phyloP scores from a whole-genome alignment of 2,797 vertebrate genomes.

The Poecilia velifera region DNA sequence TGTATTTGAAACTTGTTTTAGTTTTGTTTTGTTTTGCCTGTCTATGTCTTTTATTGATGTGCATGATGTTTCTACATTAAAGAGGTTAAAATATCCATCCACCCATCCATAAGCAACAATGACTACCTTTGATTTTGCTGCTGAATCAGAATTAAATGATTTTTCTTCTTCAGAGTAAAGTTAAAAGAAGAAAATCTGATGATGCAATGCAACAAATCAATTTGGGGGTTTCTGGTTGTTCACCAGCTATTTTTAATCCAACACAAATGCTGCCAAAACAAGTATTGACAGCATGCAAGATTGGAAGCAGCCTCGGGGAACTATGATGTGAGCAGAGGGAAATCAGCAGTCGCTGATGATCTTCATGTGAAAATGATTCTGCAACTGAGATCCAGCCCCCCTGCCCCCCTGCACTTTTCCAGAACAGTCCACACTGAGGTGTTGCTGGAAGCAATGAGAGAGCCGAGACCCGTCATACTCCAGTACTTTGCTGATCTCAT shows the following conservation, averaged over 20 bases:
- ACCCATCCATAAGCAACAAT: not conserved
- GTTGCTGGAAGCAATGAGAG: conserved; percentile 12
- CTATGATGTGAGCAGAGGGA: conserved; percentile 26
- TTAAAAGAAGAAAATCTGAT: not conserved
- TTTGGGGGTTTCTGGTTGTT: conserved; percentile 16
- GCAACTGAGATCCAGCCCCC: conserved; percentile 54
- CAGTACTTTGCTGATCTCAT: conserved; percentile 21
- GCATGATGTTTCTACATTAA: not conserved
- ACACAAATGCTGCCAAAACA: conserved; percentile 36
- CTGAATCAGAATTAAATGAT: not conserved
- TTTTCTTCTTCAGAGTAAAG: not conserved
- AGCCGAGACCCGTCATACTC: not conserved
- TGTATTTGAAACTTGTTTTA: not conserved
- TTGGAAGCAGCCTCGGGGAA: conserved; percentile 12
- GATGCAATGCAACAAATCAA: conserved; percentile 11
- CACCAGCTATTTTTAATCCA: conserved; percentile 27
- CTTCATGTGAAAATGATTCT: conserved; percentile 57
- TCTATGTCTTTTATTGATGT: not conserved
- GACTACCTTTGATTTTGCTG: not conserved
- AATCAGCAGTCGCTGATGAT: conserved; percentile 57
- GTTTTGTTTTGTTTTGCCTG: not conserved
- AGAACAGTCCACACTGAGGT: conserved; percentile 47
- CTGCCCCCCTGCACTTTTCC: conserved; percentile 37
- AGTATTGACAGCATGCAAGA: conserved; percentile 36
- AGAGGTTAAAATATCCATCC: not conserved